Conservation (phyloP, 1,140 invertebrate genomes). For the Ooceraea biroi region DNA sequence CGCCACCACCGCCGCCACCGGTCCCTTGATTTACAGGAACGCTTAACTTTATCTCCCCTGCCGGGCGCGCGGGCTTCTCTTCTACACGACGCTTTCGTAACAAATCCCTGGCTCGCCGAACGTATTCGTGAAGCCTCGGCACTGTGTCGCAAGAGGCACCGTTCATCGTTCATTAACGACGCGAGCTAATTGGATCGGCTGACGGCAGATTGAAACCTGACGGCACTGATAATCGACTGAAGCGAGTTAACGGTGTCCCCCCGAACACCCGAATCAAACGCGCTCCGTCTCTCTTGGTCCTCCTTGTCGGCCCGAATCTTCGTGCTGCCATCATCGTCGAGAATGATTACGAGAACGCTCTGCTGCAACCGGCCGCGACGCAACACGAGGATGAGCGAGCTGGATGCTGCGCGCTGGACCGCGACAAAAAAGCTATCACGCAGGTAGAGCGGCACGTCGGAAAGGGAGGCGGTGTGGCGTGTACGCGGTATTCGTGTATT, state of each 20-base stretch:
- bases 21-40: constrained; percentile 51
- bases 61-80: neutral
- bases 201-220: constrained; percentile 53
- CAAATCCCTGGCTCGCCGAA: constrained; percentile 16
- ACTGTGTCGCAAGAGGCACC: constrained; percentile 21
- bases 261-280: constrained; percentile 33
- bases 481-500: constrained; percentile 74
- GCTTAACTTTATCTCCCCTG: constrained; percentile 33
- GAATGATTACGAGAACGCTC: constrained; percentile 5
- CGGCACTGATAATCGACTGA: constrained; percentile 45
- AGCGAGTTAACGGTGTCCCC: constrained; percentile 38
- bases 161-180: constrained; percentile 57
- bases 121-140: neutral
- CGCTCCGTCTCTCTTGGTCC: neutral
- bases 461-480: constrained; percentile 42
- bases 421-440: constrained; percentile 18
- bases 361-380: constrained; percentile 1
- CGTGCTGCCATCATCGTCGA: neutral
- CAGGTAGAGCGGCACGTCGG: constrained; percentile 54
- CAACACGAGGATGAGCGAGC: constrained; percentile 16
- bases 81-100: constrained; percentile 13
- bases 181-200: constrained; percentile 51
- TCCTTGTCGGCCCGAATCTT: neutral
- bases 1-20: neutral
- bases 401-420: neutral